Evolutionary conservation across 2,888 invertebrate genomes (phyloP).

Genomic region (Bombylius major): DNA sequence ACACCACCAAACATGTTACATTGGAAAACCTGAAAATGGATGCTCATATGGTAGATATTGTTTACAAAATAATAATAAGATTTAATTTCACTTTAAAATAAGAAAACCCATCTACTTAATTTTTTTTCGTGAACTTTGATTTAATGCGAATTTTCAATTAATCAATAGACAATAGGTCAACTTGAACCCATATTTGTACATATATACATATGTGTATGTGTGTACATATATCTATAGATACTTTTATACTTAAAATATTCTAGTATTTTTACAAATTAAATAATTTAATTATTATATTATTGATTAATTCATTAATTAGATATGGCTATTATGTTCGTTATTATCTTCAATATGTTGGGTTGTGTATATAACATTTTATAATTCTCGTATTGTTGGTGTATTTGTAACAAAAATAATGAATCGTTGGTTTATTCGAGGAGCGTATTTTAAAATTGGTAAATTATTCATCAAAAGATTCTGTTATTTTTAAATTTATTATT

Average conservation of each 20-base stretch:
- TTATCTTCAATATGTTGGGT: constrained; percentile 80
- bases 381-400: constrained; percentile 82
- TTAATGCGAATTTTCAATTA: too few relatives aligned
- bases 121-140: too few relatives aligned
- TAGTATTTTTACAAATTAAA: too few relatives aligned
- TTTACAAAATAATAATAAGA: too few relatives aligned
- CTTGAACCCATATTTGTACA: too few relatives aligned
- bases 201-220: too few relatives aligned
- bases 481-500: not conserved
- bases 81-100: too few relatives aligned
- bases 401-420: constrained; percentile 81
- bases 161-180: too few relatives aligned
- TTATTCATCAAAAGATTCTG: not conserved
- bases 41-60: constrained; percentile 48
- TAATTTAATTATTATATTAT: too few relatives aligned
- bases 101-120: too few relatives aligned
- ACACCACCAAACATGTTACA: constrained; percentile 46
- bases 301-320: constrained; percentile 26
- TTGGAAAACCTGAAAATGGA: constrained; percentile 63
- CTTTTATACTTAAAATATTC: too few relatives aligned
- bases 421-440: constrained; percentile 71
- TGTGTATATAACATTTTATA: constrained; percentile 89
- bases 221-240: too few relatives aligned
- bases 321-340: constrained; percentile 66
- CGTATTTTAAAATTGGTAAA: constrained; percentile 79